phyloP scores from a whole-genome alignment of 2,113 vertebrate genomes.

The Apistogramma diplotaenia region DNA sequence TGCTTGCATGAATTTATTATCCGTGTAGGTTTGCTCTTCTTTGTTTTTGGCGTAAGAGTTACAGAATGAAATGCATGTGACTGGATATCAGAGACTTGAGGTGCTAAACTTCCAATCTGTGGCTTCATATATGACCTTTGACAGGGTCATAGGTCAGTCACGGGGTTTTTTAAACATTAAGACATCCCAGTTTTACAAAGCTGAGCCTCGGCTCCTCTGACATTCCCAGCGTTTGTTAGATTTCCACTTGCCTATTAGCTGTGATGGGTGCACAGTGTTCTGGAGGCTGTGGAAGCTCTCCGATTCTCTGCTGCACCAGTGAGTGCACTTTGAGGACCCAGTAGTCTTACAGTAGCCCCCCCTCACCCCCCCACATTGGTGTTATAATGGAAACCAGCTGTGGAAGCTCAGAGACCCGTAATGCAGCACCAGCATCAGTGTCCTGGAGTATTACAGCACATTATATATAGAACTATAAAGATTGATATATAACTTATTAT shows the following conservation, averaged over 20 bases:
- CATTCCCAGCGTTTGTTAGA: no score
- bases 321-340: slow-evolving; percentile 21
- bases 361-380: no score
- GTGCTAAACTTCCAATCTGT: background rate
- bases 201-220: background rate
- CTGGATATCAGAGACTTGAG: background rate
- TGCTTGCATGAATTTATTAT: background rate
- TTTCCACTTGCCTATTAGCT: no score
- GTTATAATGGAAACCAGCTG: no score
- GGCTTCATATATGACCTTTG: background rate
- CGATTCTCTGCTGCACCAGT: slow-evolving; percentile 26
- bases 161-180: background rate
- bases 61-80: background rate
- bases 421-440: no score
- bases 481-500: no score
- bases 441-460: no score
- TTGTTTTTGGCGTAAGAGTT: background rate
- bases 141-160: no score
- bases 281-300: slow-evolving; percentile 37
- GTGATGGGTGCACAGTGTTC: background rate
- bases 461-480: no score
- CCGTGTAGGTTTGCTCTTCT: background rate
- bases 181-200: background rate
- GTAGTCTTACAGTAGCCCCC: no score
- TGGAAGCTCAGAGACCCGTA: no score